Evolutionary conservation across 2,888 invertebrate species (phyloP).

Genomic region (Amiota mariae): DNA sequence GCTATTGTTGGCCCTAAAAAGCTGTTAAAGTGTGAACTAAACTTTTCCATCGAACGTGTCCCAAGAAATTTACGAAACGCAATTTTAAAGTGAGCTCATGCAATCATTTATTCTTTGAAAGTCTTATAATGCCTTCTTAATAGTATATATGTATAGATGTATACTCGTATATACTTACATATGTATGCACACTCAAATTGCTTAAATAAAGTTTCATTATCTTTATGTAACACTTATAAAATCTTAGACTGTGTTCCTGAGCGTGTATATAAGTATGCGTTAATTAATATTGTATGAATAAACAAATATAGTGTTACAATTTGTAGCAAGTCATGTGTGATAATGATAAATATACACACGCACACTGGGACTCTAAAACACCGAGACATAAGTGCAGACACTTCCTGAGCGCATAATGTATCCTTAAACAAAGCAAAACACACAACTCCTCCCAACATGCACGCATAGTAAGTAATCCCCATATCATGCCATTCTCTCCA

Average conservation of each 20-base stretch:
- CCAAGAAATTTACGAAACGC: not conserved
- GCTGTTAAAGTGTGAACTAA: slow-evolving; percentile 12
- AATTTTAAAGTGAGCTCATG: not conserved
- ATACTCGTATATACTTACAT: not conserved
- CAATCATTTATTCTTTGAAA: not conserved
- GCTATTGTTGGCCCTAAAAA: not conserved
- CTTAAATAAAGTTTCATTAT: not conserved
- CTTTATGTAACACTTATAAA: not conserved
- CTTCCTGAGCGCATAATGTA: slow-evolving; percentile 6
- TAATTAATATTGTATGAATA: slow-evolving; percentile 23
- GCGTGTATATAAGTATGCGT: not conserved
- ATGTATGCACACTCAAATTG: not conserved
- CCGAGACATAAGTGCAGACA: no score
- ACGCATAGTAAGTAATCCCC: not conserved
- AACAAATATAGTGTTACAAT: slow-evolving; percentile 27
- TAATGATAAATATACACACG: slow-evolving; percentile 24
- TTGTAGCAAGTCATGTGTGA: slow-evolving; percentile 30
- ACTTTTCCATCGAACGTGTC: slow-evolving; percentile 1
- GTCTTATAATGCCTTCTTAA: no score
- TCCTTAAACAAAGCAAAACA: not conserved
- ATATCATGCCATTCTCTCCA: not conserved
- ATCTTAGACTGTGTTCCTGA: not conserved
- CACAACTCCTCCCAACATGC: not conserved
- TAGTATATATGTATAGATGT: no score
- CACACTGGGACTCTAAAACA: no score